Evolutionary conservation across 2,797 vertebrate species (phyloP), one percentile per base, ranked within the genome.

Genomic region (Miichthys miiuy): DNA sequence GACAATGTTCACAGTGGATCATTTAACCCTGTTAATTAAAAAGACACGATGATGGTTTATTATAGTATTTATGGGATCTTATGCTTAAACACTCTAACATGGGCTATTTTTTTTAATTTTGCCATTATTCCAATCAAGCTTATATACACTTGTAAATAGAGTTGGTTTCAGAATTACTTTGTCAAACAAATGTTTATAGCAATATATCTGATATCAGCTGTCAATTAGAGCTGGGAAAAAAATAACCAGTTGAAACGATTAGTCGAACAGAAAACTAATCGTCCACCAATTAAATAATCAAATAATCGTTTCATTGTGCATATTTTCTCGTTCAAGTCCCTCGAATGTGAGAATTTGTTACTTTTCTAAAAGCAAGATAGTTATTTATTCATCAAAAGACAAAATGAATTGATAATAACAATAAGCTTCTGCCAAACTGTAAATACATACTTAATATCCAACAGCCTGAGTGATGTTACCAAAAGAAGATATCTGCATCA

Each of bases 111-210:
- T 50, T n/a, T 10, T n/a, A 20, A 50, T n/a, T 50, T 14, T 14
- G 14, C 44, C 44, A 16, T 46, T 44, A 46, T 46, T 46, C 44
- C 44, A 30, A 30, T 30, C 30, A 30, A 30, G 30, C 30, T 0
- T 38, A 9, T 38, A 38, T 38, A 38, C 2, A 2, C 34, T 38
- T 38, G 34, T 38, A 38, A 38, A 38, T 9, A 38, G 8, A 38
- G 34, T 2, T 38, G 34, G 34, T 38, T 46, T 70, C 4, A 34
- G 42, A 48, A 69, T 3, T n/a, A 48, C 38, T 51, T 60, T 38
- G 21, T 41, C 16, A 41, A 52, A 58, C 3, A 58, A 50, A 75
- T 58, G 47, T 21, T 75, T 68, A n/a, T 38, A 38, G 34, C 16
- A 56, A n/a, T 9, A 38, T 21, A 6, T 41, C n/a, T 41, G 4